Conservation (phyloP, 2,113 vertebrate genomes). For the Columba livia region DNA sequence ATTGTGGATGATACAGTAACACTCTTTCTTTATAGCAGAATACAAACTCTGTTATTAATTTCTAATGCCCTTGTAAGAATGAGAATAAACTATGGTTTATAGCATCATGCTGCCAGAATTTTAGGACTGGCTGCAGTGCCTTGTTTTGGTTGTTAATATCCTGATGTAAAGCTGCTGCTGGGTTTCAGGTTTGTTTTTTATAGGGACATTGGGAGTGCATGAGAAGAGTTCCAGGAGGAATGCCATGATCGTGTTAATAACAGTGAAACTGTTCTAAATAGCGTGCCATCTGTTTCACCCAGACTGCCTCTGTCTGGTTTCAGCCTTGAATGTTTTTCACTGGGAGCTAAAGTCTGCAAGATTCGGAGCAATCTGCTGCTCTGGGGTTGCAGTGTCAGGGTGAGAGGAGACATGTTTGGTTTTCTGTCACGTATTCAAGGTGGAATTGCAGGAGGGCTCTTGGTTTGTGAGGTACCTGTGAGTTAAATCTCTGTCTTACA, state of each 20-base stretch:
- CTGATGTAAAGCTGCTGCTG: background rate
- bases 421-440: background rate
- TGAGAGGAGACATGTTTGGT: background rate
- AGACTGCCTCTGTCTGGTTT: slow-evolving; percentile 39
- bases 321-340: background rate
- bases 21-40: background rate
- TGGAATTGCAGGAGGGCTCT: background rate
- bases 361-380: background rate
- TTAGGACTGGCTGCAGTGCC: background rate
- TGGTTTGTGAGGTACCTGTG: background rate
- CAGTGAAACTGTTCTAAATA: slow-evolving; percentile 36
- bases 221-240: slow-evolving; percentile 2
- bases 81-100: background rate
- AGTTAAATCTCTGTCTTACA: background rate
- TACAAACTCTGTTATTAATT: background rate
- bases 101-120: background rate
- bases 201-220: background rate
- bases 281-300: slow-evolving; percentile 51
- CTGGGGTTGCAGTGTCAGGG: background rate
- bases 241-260: slow-evolving; percentile 40
- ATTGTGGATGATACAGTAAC: background rate
- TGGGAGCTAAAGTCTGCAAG: slow-evolving; percentile 8
- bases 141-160: background rate
- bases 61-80: background rate
- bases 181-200: background rate